Evolutionary conservation across 2,797 vertebrate genomes (phyloP).

Genomic region (Dendrocincla tyrannina): DNA sequence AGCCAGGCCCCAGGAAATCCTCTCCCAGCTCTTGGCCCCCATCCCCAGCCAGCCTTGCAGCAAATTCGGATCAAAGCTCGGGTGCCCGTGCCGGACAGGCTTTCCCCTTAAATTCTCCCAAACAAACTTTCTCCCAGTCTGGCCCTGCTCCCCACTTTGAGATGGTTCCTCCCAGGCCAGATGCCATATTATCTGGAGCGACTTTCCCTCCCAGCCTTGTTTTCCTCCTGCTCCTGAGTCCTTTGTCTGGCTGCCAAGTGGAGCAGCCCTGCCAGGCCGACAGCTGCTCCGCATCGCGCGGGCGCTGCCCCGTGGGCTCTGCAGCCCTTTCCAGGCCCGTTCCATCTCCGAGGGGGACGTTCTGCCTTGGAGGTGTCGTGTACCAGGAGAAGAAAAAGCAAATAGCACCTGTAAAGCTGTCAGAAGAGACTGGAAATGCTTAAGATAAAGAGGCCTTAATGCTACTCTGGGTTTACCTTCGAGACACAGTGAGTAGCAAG

Average conservation of each 20-base stretch:
- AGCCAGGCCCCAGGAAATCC: neutral
- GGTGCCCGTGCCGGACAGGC: rapidly evolving
- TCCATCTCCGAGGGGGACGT: slow-evolving; percentile 38
- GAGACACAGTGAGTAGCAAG: neutral
- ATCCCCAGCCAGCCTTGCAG: neutral
- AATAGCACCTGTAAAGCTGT: neutral
- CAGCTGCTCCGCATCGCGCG: slow-evolving; percentile 46
- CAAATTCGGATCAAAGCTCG: neutral
- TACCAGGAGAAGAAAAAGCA: neutral
- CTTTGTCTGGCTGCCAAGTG: slow-evolving; percentile 61
- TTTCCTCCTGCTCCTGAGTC: slow-evolving; percentile 54
- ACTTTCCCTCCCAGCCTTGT: slow-evolving; percentile 55
- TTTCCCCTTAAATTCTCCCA: neutral
- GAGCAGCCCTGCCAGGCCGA: slow-evolving; percentile 54
- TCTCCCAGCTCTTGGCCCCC: neutral
- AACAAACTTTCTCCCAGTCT: neutral
- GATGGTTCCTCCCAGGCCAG: slow-evolving; percentile 62
- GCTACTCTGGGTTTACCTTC: neutral
- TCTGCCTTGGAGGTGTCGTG: neutral
- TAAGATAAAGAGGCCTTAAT: neutral
- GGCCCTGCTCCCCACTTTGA: neutral
- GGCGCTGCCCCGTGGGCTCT: slow-evolving; percentile 43
- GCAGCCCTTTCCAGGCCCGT: neutral
- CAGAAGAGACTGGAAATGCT: neutral
- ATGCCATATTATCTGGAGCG: slow-evolving; percentile 31